A percentile compares a stretch with the other conserved stretches of the same genome.
These are phyloP conservation scores for Neosilurus hyrtlii DNA, from an alignment of 2,797 vertebrate species.

Conservation along the genomic window DNA sequence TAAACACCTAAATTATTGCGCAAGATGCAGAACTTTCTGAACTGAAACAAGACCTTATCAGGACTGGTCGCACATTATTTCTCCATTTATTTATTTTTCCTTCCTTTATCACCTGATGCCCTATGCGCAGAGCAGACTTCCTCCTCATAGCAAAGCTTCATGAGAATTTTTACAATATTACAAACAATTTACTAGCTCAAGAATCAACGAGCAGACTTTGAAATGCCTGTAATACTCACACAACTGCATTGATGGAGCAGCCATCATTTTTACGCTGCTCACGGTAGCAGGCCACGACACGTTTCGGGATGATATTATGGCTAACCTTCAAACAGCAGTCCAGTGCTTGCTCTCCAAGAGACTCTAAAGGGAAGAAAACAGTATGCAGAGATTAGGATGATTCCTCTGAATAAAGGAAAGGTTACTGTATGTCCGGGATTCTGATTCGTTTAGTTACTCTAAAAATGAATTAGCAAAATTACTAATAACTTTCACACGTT, in stretches of 20 bases:
- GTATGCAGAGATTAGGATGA: background rate
- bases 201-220: background rate
- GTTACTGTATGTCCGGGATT: background rate
- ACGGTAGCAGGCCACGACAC: slow-evolving; percentile 24
- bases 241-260: slow-evolving; percentile 46
- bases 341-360: slow-evolving; percentile 44
- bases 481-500: background rate
- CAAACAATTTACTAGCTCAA: background rate
- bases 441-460: background rate
- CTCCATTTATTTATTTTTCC: background rate
- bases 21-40: background rate
- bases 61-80: too few relatives aligned
- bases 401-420: background rate
- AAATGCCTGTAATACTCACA: slow-evolving; percentile 48
- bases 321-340: slow-evolving; percentile 55
- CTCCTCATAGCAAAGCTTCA: background rate
- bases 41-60: background rate
- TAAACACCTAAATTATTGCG: background rate
- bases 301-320: slow-evolving; percentile 16
- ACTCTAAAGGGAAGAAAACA: slow-evolving; percentile 33
- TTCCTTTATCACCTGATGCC: background rate
- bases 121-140: background rate
- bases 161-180: background rate
- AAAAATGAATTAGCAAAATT: background rate
- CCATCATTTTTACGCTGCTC: slow-evolving; percentile 41